These are phyloP conservation scores for Chelmon rostratus DNA, from an alignment of 2,797 vertebrate species.

Conservation along the genomic window DNA sequence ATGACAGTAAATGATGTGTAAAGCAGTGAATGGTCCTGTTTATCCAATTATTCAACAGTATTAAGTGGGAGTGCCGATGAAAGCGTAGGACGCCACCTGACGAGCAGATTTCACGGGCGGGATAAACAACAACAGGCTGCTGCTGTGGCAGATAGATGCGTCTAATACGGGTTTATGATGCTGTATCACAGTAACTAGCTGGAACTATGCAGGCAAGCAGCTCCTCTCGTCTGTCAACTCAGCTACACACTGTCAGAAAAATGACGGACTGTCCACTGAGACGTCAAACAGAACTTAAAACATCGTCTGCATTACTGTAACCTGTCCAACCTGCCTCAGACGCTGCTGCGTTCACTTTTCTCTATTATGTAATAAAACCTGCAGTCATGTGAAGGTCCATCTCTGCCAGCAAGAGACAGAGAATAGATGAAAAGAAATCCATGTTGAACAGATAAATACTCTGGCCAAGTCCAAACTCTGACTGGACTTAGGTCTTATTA, in stretches of 20 bases:
- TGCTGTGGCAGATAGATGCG: not conserved
- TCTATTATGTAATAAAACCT: no score
- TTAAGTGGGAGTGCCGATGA: constrained; percentile 23
- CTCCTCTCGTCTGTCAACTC: not conserved
- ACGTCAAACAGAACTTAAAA: not conserved
- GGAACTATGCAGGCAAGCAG: not conserved
- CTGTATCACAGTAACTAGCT: constrained; percentile 3
- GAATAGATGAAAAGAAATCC: no score
- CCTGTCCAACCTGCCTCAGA: not conserved
- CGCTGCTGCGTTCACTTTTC: not conserved
- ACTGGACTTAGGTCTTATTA: no score
- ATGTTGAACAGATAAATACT: no score
- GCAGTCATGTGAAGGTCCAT: no score
- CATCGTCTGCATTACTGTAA: not conserved
- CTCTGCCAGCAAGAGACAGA: no score
- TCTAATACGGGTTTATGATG: constrained; percentile 3
- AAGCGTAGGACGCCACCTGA: not conserved
- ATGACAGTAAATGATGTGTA: not conserved
- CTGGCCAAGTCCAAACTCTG: no score
- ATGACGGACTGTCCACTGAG: not conserved
- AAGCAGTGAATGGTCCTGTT: constrained; percentile 25
- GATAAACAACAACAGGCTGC: constrained; percentile 21
- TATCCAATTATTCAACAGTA: constrained; percentile 38
- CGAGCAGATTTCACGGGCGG: constrained; percentile 11
- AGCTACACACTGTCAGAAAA: not conserved